These are phyloP conservation scores for Ornithorhynchus anatinus DNA, from an alignment of 2,113 vertebrate genomes.

Conservation along the genomic window DNA sequence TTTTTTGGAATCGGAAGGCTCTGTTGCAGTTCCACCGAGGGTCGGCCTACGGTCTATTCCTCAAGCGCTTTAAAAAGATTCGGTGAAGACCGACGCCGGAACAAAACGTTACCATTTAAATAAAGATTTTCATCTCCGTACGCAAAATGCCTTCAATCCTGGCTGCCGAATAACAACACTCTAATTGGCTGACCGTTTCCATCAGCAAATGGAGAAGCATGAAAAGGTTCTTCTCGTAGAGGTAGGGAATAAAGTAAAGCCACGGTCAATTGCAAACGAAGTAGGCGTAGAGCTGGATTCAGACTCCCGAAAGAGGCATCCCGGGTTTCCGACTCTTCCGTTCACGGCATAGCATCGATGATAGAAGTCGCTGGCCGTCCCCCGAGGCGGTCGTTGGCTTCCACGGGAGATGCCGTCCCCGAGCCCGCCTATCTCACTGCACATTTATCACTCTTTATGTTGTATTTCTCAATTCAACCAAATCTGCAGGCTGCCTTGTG, in stretches of 20 bases:
- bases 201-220: neutral
- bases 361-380: neutral
- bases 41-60: too few species aligned
- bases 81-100: too few species aligned
- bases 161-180: neutral
- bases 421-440: neutral
- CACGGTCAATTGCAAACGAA: too few species aligned
- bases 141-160: too few species aligned
- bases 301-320: neutral
- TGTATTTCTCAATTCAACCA: neutral
- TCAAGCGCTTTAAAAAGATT: too few species aligned
- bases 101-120: too few species aligned
- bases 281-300: too few species aligned
- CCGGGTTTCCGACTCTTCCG: neutral
- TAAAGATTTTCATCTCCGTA: too few species aligned
- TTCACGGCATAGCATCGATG: neutral
- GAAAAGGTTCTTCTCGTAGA: too few species aligned
- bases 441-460: slow-evolving; percentile 22
- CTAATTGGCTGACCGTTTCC: neutral
- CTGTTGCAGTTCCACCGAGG: too few species aligned
- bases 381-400: neutral
- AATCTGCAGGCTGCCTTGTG: neutral
- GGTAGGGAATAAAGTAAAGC: too few species aligned
- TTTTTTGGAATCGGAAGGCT: too few species aligned
- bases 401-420: neutral